These are phyloP conservation scores for Gopherus evgoodei DNA, from an alignment of 2,113 vertebrate genomes.

Conservation along the genomic window DNA sequence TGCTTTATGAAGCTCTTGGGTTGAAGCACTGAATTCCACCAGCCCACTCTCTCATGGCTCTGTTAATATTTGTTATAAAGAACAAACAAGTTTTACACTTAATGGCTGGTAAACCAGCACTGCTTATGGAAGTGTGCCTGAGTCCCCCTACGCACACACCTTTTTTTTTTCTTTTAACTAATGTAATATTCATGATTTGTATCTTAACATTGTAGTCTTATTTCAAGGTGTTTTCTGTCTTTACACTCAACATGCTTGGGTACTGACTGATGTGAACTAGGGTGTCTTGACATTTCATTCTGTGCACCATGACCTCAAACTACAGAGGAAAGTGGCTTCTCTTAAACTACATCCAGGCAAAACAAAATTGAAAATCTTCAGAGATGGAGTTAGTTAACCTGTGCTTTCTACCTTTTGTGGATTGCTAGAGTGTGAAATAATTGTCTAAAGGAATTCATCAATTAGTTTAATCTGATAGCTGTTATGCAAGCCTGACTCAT, in stretches of 20 bases:
- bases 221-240: not conserved
- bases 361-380: not conserved
- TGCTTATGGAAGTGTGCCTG: not conserved
- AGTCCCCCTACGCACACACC: accelerated
- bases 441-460: not conserved
- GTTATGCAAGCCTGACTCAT: not conserved
- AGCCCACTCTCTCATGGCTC: not conserved
- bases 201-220: not conserved
- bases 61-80: not conserved
- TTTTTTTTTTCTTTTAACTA: constrained; percentile 3
- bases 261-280: not conserved
- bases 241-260: not conserved
- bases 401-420: not conserved
- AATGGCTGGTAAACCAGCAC: accelerated
- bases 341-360: not conserved
- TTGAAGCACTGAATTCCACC: not conserved
- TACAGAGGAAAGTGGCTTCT: constrained; percentile 1
- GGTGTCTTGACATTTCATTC: not conserved
- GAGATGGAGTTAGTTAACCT: not conserved
- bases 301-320: not conserved
- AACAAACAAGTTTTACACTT: not conserved
- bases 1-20: not conserved
- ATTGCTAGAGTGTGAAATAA: not conserved
- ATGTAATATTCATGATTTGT: not conserved
- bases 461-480: not conserved